Evolutionary conservation across 1,140 invertebrate species (phyloP), one percentile per base, ranked within the genome.

Genomic region (Dreissena polymorpha): DNA sequence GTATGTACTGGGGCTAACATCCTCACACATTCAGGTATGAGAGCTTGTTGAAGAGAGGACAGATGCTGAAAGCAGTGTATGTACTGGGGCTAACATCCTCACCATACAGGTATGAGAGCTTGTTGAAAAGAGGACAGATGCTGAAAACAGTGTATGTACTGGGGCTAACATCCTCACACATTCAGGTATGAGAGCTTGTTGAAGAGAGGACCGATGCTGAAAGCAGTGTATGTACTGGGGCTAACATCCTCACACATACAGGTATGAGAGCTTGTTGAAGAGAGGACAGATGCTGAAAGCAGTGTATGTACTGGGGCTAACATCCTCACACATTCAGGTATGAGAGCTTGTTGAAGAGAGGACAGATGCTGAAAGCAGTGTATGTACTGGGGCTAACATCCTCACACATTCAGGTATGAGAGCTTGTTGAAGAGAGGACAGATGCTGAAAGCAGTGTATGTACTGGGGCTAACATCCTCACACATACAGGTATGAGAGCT

Each of bases 391-490:
- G 2, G 39, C 39, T 39, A n/a, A n/a, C n/a, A n/a, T n/a, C n/a
- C n/a, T n/a, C n/a, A n/a, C n/a, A n/a, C n/a, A n/a, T n/a, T n/a
- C 89, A 57, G 90, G 89, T 27, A 91, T 88, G 23, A 91, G 78
- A 25, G 87, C 90, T 73, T 91, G 89, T 71, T 90, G 89, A 65
- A 90, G 51, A 16, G 86, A 88, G 16, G 86, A 70, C 16, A 91
- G 65, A 78, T 91, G 83, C 90, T 91, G 74, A 51, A 80, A 80
- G 8, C 39, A 39, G 39, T 39, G 39, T 2, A 39, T 39, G 39
- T 39, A 39, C 39, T 8, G 39, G 39, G 2, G 39, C 39, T 39
- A n/a, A n/a, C n/a, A n/a, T n/a, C n/a, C n/a, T n/a, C n/a, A n/a
- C n/a, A n/a, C n/a, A n/a, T 68, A 90, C 89, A 57, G 90, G 89